A percentile compares a stretch with the other conserved stretches of the same genome.
phyloP scores from a whole-genome alignment of 2,888 invertebrate genomes.

The Charanyca ferruginea region DNA sequence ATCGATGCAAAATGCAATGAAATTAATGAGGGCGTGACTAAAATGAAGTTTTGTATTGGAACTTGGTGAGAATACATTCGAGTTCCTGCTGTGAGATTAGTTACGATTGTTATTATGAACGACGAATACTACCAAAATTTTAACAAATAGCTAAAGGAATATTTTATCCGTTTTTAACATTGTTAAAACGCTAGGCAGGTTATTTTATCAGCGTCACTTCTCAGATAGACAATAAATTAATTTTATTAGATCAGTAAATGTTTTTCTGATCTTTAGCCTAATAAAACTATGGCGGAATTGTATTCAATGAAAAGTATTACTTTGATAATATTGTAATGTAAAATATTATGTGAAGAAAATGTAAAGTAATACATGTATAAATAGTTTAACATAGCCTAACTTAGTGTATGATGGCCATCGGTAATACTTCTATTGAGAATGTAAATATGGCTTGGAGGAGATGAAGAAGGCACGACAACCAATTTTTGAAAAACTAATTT shows the following conservation, averaged over 20 bases:
- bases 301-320: conserved; percentile 88
- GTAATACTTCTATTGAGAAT: conserved; percentile 65
- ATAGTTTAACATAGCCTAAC: conserved; percentile 65
- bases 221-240: conserved; percentile 63
- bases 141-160: conserved; percentile 39
- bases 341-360: conserved; percentile 68
- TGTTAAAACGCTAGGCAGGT: conserved; percentile 47
- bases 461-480: conserved; percentile 27
- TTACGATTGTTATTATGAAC: conserved; percentile 37
- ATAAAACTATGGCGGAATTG: conserved; percentile 66
- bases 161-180: conserved; percentile 35
- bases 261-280: conserved; percentile 48
- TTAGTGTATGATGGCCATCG: conserved; percentile 64
- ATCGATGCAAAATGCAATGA: conserved; percentile 42
- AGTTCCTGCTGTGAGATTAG: conserved; percentile 48
- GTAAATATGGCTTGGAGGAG: conserved; percentile 69
- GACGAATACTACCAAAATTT: conserved; percentile 50
- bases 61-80: conserved; percentile 26
- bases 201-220: conserved; percentile 52
- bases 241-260: conserved; percentile 46
- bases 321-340: conserved; percentile 73
- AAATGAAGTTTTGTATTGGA: conserved; percentile 26
- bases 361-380: conserved; percentile 76
- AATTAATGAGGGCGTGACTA: conserved; percentile 32
- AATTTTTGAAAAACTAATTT: conserved; percentile 48